phyloP scores from a whole-genome alignment of 2,113 vertebrate species.

The Hydrolagus affinis region DNA sequence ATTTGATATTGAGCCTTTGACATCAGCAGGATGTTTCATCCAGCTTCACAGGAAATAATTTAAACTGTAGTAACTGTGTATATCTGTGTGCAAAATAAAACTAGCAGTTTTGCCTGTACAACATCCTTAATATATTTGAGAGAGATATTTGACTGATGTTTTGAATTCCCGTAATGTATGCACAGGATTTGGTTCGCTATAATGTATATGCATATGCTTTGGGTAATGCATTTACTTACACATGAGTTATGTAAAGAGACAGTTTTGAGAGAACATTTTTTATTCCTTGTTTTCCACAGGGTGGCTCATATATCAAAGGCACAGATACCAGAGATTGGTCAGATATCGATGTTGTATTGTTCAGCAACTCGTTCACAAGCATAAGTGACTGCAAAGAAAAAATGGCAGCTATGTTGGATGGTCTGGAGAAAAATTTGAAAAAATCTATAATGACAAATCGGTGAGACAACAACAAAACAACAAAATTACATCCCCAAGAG shows the following conservation, averaged over 20 bases:
- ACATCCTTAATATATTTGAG: background rate
- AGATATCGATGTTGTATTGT: constrained; percentile 37
- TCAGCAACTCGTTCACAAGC: constrained; percentile 35
- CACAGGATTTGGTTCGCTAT: no score
- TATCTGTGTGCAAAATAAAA: background rate
- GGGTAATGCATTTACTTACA: no score
- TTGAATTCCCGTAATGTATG: no score
- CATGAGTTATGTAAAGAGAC: no score
- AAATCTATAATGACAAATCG: constrained; percentile 33
- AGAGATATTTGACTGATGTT: background rate
- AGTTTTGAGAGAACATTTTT: no score
- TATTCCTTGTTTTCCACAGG: constrained; percentile 30
- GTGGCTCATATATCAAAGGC: constrained; percentile 36
- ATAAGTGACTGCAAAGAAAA: constrained; percentile 36
- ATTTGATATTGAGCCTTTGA: no score
- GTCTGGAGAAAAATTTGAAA: constrained; percentile 33
- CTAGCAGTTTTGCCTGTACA: background rate
- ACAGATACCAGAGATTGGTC: constrained; percentile 36
- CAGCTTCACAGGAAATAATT: no score
- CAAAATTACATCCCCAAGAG: no score
- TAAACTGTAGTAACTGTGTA: no score
- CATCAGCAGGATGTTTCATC: no score
- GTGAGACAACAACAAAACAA: no score
- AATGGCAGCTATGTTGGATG: constrained; percentile 28
- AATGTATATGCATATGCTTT: no score